These are phyloP conservation scores for Dufourea novaeangliae DNA, from an alignment of 1,140 invertebrate genomes.

Conservation along the genomic window DNA sequence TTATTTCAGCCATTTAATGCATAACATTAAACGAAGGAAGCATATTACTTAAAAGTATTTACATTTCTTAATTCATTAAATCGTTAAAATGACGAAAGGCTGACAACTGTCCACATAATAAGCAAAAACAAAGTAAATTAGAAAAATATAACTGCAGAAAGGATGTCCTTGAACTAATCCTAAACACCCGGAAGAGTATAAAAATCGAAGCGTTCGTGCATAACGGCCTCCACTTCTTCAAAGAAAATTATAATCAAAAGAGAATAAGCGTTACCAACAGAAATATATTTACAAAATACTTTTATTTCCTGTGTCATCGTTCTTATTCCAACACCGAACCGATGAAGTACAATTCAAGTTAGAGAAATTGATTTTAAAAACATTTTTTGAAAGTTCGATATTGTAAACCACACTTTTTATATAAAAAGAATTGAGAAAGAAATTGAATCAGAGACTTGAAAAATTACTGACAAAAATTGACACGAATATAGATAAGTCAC, in stretches of 20 bases:
- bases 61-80: background rate
- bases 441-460: too few species aligned
- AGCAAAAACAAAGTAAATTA: background rate
- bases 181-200: constrained; percentile 15
- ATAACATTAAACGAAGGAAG: too few species aligned
- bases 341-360: too few species aligned
- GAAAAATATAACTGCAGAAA: background rate
- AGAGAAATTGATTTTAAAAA: too few species aligned
- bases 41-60: too few species aligned
- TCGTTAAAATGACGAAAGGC: background rate
- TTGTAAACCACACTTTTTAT: too few species aligned
- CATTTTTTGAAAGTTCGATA: too few species aligned
- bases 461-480: too few species aligned
- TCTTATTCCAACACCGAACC: background rate
- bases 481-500: too few species aligned
- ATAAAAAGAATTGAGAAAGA: too few species aligned
- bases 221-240: constrained; percentile 29
- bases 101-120: background rate
- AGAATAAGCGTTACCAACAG: background rate
- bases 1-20: too few species aligned
- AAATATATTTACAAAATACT: background rate
- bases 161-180: constrained; percentile 26
- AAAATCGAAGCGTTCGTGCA: constrained; percentile 5
- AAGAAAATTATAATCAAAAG: constrained; percentile 7
- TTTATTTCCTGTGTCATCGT: background rate